phyloP scores from a whole-genome alignment of 2,797 vertebrate genomes.

The Brachyrhaphis roseni region DNA sequence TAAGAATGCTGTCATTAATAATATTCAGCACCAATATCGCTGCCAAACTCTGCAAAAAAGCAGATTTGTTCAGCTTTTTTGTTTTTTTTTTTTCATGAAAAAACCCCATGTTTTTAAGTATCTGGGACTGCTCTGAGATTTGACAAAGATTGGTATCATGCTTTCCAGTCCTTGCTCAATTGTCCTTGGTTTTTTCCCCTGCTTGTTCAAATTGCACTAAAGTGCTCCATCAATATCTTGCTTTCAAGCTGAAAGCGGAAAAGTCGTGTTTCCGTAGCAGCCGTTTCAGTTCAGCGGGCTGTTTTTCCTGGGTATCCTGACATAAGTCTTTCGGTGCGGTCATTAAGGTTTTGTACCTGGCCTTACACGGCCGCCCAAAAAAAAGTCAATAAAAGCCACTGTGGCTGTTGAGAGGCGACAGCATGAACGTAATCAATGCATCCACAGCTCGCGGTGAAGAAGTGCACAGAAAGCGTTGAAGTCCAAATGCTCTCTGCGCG shows the following conservation, averaged over 20 bases:
- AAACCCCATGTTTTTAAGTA: constrained; percentile 6
- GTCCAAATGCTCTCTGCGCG: constrained; percentile 8
- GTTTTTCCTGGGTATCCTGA: constrained; percentile 46
- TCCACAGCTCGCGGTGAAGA: constrained; percentile 25
- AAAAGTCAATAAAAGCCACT: constrained; percentile 65
- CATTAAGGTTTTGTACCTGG: constrained; percentile 64
- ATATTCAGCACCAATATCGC: neutral
- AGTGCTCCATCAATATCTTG: constrained; percentile 51
- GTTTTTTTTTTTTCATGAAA: neutral
- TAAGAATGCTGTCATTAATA: neutral
- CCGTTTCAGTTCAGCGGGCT: constrained; percentile 32
- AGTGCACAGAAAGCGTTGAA: constrained; percentile 37
- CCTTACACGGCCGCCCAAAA: constrained; percentile 39
- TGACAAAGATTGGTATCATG: constrained; percentile 4
- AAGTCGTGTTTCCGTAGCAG: constrained; percentile 19
- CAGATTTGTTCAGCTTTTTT: constrained; percentile 3
- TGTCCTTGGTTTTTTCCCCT: constrained; percentile 18
- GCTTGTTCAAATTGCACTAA: constrained; percentile 43
- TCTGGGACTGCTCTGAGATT: neutral
- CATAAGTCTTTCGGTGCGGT: constrained; percentile 40
- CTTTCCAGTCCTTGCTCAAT: constrained; percentile 15
- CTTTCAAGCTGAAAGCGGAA: constrained; percentile 31
- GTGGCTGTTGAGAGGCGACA: constrained; percentile 37
- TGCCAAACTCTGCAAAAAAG: neutral
- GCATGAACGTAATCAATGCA: constrained; percentile 59